phyloP scores from a whole-genome alignment of 2,888 invertebrate species.

The Crioceris asparagi region DNA sequence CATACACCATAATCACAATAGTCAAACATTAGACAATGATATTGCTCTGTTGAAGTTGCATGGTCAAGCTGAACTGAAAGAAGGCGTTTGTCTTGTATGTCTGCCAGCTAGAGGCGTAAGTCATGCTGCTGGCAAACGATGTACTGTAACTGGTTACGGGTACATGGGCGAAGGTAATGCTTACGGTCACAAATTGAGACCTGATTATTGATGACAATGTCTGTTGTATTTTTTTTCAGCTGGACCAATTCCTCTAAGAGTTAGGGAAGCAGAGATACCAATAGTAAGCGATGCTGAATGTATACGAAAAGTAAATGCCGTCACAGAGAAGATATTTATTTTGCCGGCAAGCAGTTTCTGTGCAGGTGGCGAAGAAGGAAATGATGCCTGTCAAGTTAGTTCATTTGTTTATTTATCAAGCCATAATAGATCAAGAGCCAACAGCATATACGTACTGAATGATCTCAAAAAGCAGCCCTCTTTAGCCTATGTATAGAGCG shows the following conservation, averaged over 20 bases:
- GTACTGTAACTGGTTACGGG: constrained; percentile 89
- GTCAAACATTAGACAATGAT: constrained; percentile 88
- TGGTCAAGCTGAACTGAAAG: constrained; percentile 78
- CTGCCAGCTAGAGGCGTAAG: constrained; percentile 80
- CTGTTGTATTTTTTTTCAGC: constrained; percentile 41
- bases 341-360: constrained; percentile 89
- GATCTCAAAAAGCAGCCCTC: too few relatives aligned
- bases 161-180: constrained; percentile 83
- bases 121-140: constrained; percentile 81
- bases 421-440: too few relatives aligned
- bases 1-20: constrained; percentile 92
- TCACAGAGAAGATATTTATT: constrained; percentile 90
- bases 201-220: not conserved
- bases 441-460: too few relatives aligned
- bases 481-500: too few relatives aligned
- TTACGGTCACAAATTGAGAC: not conserved
- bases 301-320: constrained; percentile 84
- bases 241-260: constrained; percentile 81
- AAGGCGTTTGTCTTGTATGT: constrained; percentile 78
- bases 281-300: constrained; percentile 89
- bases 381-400: constrained; percentile 80
- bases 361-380: constrained; percentile 85
- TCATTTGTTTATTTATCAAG: too few relatives aligned
- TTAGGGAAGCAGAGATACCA: constrained; percentile 83
- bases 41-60: constrained; percentile 84